Evolutionary conservation across 2,888 invertebrate genomes (phyloP).

Genomic region (Busseola fusca): DNA sequence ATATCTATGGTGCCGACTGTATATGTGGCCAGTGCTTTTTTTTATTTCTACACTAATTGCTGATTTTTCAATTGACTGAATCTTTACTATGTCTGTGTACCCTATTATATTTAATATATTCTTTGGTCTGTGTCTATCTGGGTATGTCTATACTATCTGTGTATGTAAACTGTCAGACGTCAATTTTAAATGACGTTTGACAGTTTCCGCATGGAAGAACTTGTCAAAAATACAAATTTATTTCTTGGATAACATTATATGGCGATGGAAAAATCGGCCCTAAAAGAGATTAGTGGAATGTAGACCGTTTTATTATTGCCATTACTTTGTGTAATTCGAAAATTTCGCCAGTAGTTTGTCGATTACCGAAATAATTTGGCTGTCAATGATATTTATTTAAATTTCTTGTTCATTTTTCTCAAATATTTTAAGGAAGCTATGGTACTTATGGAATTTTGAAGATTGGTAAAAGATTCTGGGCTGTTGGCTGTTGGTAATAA

Average conservation of each 20-base stretch:
- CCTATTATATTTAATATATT: no score
- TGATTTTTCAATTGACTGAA: no score
- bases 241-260: no score
- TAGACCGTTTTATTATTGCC: background rate
- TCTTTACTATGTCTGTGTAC: no score
- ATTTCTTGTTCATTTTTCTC: background rate
- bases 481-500: background rate
- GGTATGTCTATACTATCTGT: no score
- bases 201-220: no score
- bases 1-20: no score
- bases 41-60: background rate
- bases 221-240: no score
- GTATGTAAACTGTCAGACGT: no score
- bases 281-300: background rate
- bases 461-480: background rate
- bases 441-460: background rate
- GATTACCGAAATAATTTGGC: background rate
- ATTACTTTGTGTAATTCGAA: background rate
- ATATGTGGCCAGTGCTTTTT: conserved; percentile 5
- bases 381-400: background rate
- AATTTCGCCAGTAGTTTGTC: background rate
- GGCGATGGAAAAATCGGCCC: no score
- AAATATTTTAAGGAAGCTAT: background rate
- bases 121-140: no score
- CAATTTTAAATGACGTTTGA: no score